A percentile compares a stretch with the other conserved stretches of the same genome.
Evolutionary conservation across 2,888 invertebrate genomes (phyloP).

Genomic region (Cephus pulcher): DNA sequence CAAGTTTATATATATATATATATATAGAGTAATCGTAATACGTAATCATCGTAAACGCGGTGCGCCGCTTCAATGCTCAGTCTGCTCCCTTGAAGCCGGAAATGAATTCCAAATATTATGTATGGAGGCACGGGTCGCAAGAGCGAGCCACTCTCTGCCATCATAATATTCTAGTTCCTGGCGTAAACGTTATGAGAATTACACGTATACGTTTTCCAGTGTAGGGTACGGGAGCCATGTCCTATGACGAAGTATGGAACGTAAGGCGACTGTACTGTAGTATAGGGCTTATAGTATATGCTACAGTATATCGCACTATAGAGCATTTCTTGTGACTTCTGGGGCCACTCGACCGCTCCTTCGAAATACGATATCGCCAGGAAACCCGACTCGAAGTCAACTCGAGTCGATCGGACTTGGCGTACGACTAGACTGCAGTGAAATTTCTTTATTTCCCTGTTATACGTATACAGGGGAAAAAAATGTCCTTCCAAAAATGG

Average conservation of each 20-base stretch:
- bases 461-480: neutral
- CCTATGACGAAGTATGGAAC: neutral
- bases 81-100: neutral
- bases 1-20: too few species aligned
- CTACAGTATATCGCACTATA: neutral
- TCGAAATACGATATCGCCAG: neutral
- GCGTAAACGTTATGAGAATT: neutral
- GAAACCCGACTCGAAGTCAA: neutral
- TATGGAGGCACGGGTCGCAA: neutral
- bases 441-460: neutral
- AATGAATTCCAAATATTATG: neutral
- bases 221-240: neutral
- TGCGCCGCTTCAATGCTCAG: neutral
- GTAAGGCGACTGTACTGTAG: neutral
- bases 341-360: neutral
- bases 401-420: neutral
- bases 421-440: neutral
- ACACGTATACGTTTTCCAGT: neutral
- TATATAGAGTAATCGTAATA: too few species aligned
- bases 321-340: neutral
- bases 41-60: too few species aligned
- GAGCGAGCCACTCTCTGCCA: neutral
- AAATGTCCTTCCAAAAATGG: neutral
- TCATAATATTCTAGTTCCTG: neutral
- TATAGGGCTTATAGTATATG: neutral